Conservation (phyloP, 2,888 invertebrate species). For the Phymatocera aterrima region DNA sequence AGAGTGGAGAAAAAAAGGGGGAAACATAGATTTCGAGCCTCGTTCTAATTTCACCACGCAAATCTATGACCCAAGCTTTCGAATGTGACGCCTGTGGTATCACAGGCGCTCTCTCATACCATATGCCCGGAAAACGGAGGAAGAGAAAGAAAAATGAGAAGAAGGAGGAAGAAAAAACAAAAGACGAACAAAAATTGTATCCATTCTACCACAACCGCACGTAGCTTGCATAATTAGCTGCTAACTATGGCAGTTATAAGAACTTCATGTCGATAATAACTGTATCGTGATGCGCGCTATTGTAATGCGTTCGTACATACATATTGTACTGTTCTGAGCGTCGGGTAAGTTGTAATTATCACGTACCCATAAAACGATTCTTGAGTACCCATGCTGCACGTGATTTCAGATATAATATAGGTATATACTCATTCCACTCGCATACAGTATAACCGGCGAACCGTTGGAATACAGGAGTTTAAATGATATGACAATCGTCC, state of each 20-base stretch:
- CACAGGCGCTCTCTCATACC: slow-evolving; percentile 3
- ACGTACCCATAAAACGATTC: slow-evolving; percentile 35
- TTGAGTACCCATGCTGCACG: slow-evolving; percentile 10
- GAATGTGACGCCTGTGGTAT: slow-evolving; percentile 3
- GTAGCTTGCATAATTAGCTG: slow-evolving; percentile 28
- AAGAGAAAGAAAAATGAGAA: background rate
- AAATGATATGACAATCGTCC: background rate
- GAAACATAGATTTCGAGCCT: too few species aligned
- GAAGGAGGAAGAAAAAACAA: background rate
- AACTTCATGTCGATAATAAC: slow-evolving; percentile 72
- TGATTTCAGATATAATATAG: slow-evolving; percentile 28
- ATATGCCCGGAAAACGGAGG: background rate
- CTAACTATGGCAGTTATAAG: slow-evolving; percentile 50
- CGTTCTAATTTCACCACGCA: background rate
- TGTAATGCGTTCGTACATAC: slow-evolving; percentile 42
- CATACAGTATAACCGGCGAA: background rate
- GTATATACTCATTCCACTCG: too few species aligned
- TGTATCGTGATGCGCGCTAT: slow-evolving; percentile 66
- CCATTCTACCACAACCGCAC: slow-evolving; percentile 38
- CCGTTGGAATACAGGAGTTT: background rate
- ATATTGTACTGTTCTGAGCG: slow-evolving; percentile 7
- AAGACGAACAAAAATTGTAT: background rate
- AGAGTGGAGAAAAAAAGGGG: too few species aligned
- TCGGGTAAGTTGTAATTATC: slow-evolving; percentile 40
- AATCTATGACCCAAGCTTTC: background rate